Conservation (phyloP, 2,113 vertebrate species). For the Notechis scutatus region DNA sequence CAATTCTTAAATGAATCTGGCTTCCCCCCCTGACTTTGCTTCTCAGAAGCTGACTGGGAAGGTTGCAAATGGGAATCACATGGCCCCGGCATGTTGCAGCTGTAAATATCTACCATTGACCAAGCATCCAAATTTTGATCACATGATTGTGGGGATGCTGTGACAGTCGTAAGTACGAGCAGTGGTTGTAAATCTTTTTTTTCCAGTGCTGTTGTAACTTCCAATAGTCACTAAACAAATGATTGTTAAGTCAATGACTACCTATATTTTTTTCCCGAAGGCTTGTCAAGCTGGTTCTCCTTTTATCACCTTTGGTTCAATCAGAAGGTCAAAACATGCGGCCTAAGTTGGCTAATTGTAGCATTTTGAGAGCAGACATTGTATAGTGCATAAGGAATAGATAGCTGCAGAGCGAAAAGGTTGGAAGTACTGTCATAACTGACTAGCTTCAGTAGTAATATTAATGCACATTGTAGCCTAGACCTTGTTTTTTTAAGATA, state of each 20-base stretch:
- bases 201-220: neutral
- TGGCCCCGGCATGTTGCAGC: neutral
- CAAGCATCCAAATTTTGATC: neutral
- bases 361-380: neutral
- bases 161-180: neutral
- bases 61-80: neutral
- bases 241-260: neutral
- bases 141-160: neutral
- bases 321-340: neutral
- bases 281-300: neutral
- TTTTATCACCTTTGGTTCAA: neutral
- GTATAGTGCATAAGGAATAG: neutral
- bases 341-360: neutral
- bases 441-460: neutral
- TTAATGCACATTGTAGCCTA: neutral
- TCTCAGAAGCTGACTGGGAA: neutral
- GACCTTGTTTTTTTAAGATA: neutral
- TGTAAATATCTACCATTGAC: neutral
- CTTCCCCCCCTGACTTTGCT: neutral
- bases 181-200: neutral
- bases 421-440: neutral
- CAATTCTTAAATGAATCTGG: neutral
- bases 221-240: neutral
- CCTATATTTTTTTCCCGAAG: neutral
- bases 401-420: neutral